Evolutionary conservation across 2,888 invertebrate species (phyloP), one percentile per base, ranked within the genome.

Genomic region (Dioctria linearis): DNA sequence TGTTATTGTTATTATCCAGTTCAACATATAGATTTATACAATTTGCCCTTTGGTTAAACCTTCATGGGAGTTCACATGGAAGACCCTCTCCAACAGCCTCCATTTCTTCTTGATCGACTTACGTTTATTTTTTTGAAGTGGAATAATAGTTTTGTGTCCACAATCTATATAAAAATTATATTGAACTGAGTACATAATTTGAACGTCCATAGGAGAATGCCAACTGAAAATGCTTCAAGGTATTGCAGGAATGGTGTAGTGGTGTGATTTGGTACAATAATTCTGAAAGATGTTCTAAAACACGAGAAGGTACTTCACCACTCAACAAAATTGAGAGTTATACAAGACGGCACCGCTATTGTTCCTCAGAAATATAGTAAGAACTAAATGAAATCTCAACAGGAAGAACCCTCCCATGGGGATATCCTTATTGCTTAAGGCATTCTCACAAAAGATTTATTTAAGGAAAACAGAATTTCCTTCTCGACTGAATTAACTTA

Each of bases 391-490:
- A 46, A 59, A 51, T 75, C 43, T 59, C n/a, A 75, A 78, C 43
- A 65, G 49, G 78, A 78, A 51, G 39, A 46, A 40, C n/a, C 40
- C 69, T 51, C 71, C 59, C 57, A 42, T 13, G 40, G 57, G 57
- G 73, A 73, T 73, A 39, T 73, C 73, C 73, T 73, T 73, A 73
- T 51, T 78, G 49, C 63, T 78, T 5, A 39, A 49, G 49, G 49
- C 78, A 78, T 49, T 76, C 49, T 59, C 65, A 78, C 63, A 6
- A 40, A 54, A 78, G 78, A 78, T 78, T 66, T 78, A 78, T 78
- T 78, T 76, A 78, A 78, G 78, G 76, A 76, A 78, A 78, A 78
- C 54, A 66, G 63, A 65, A 46, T 78, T 78, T 66, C 66, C 66
- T 78, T 51, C 25, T 25, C n/a, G 54, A 78, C 66, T 65, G 78